These are phyloP conservation scores for Trachythela sp. DNA, from an alignment of 64 coral and sea anemone genomes.

Conservation along the genomic window DNA sequence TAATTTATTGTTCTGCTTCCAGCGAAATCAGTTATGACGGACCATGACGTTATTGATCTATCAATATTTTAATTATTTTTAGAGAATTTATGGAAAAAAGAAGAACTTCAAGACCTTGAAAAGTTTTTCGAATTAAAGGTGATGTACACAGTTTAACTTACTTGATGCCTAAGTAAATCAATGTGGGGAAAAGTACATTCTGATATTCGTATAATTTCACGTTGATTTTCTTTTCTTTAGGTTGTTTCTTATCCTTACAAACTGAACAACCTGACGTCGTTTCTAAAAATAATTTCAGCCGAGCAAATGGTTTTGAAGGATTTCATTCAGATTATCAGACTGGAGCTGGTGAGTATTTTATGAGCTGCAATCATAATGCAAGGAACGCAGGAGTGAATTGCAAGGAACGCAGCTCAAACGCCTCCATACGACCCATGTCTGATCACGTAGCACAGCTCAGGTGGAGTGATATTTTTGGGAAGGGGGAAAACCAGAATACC, in stretches of 20 bases:
- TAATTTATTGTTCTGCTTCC: no score
- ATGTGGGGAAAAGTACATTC: no score
- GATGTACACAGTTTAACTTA: no score
- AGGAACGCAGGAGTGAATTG: background rate
- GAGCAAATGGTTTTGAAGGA: background rate
- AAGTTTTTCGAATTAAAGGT: constrained; percentile 4
- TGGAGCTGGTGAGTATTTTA: background rate
- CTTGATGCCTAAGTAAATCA: no score
- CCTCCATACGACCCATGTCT: no score
- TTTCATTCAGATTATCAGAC: background rate
- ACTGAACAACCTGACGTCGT: background rate
- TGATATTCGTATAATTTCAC: background rate
- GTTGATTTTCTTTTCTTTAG: background rate
- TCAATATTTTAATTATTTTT: background rate
- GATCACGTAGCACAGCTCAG: no score
- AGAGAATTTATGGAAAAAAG: constrained; percentile 9
- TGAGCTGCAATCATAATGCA: background rate
- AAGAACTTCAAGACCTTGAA: background rate
- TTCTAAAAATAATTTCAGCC: background rate
- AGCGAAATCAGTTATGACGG: no score
- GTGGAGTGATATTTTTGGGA: no score
- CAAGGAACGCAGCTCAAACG: no score
- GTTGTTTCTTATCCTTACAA: constrained; percentile 24
- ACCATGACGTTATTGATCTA: no score
- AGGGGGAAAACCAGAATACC: no score